phyloP scores from a whole-genome alignment of 2,113 vertebrate genomes.

The Vimba vimba region DNA sequence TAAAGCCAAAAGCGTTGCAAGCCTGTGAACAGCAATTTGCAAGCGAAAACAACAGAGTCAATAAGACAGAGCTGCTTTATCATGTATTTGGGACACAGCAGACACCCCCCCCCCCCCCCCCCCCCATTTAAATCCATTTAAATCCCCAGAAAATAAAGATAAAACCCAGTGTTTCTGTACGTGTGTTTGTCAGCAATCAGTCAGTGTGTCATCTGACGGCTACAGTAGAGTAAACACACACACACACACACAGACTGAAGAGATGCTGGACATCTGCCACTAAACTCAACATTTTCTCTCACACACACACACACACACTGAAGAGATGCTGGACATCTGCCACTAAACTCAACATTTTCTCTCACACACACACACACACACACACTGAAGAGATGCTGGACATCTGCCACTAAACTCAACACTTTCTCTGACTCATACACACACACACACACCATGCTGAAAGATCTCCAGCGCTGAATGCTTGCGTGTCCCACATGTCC shows the following conservation, averaged over 20 bases:
- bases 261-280: neutral
- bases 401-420: neutral
- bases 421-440: too few species aligned
- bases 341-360: neutral
- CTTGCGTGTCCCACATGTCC: neutral
- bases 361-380: too few species aligned
- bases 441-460: neutral
- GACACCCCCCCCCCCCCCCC: neutral
- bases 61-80: neutral
- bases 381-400: neutral
- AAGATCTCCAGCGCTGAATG: neutral
- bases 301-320: neutral
- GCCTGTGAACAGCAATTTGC: too few species aligned
- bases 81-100: slow-evolving; percentile 18
- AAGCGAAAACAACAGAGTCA: too few species aligned
- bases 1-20: too few species aligned
- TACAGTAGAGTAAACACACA: neutral
- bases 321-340: neutral
- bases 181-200: neutral
- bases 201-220: neutral
- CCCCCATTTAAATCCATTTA: neutral
- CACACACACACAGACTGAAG: neutral
- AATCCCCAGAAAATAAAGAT: slow-evolving; percentile 8
- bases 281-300: neutral
- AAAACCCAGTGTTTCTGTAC: neutral